Conservation (phyloP, 1,140 invertebrate genomes). For the Conus ventricosus region DNA sequence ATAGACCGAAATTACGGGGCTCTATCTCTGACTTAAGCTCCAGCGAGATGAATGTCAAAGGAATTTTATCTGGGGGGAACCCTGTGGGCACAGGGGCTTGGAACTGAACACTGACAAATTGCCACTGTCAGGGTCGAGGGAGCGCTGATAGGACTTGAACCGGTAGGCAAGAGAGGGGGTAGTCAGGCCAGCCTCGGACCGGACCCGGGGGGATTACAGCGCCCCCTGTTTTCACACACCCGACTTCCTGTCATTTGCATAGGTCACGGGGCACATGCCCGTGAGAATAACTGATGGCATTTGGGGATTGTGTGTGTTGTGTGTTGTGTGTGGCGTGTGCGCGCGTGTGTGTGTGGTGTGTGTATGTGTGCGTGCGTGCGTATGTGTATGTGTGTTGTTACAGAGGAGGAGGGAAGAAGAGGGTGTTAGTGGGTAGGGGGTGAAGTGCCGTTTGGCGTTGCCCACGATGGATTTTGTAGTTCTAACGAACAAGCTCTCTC, state of each 20-base stretch:
- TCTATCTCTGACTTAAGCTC: not conserved
- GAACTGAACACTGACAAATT: slow-evolving; percentile 22
- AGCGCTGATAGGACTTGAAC: too few relatives aligned
- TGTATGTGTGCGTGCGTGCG: slow-evolving; percentile 19
- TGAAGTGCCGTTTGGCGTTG: too few relatives aligned
- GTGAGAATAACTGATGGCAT: not conserved
- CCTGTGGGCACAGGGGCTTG: not conserved
- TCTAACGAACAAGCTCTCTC: too few relatives aligned
- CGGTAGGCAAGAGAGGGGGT: not conserved
- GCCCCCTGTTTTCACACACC: slow-evolving; percentile 17
- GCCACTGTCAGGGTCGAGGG: slow-evolving; percentile 6
- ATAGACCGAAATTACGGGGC: not conserved
- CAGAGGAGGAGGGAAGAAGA: too few relatives aligned
- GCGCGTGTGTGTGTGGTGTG: too few relatives aligned
- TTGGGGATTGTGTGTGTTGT: not conserved
- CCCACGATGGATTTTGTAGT: too few relatives aligned
- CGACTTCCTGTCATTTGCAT: slow-evolving; percentile 21
- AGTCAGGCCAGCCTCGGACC: not conserved
- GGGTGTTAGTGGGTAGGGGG: too few relatives aligned
- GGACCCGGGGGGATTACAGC: slow-evolving; percentile 2
- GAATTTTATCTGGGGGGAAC: not conserved
- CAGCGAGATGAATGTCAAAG: not conserved
- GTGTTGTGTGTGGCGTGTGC: too few relatives aligned
- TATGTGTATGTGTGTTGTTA: slow-evolving; percentile 11
- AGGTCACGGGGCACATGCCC: slow-evolving; percentile 8